Evolutionary conservation across 1,140 invertebrate genomes (phyloP).

Genomic region (Propsilocerus akamusi): DNA sequence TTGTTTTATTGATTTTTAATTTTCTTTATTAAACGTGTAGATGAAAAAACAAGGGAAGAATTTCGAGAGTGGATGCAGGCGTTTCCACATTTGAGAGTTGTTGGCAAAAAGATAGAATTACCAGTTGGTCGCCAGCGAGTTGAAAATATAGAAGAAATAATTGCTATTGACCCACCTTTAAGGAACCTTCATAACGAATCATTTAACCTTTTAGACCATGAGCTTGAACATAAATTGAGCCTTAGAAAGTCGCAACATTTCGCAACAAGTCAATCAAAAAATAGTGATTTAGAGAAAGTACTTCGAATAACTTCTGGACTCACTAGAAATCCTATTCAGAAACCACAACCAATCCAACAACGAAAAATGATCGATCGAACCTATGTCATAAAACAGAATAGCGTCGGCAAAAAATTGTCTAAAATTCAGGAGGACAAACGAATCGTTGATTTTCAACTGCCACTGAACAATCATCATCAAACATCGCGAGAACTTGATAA

Average conservation of each 20-base stretch:
- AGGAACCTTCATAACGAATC: background rate
- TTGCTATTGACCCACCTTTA: background rate
- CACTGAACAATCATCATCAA: background rate
- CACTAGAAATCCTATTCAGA: background rate
- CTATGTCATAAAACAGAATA: background rate
- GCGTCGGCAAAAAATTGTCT: too few relatives aligned
- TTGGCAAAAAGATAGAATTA: conserved; percentile 4
- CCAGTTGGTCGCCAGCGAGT: background rate
- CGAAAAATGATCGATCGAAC: background rate
- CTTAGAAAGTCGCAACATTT: background rate
- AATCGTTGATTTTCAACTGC: too few relatives aligned
- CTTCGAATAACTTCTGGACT: background rate
- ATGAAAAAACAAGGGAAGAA: conserved; percentile 18
- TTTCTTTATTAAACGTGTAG: conserved; percentile 6
- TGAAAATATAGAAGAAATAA: background rate
- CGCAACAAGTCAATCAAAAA: background rate
- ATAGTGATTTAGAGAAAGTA: background rate
- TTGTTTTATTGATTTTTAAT: background rate
- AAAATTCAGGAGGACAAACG: too few relatives aligned
- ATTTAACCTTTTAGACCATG: background rate
- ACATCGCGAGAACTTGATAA: background rate
- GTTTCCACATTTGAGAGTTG: conserved; percentile 13
- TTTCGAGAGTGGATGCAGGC: conserved; percentile 19
- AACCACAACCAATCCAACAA: background rate
- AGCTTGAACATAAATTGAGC: background rate